Conservation (phyloP, 2,888 invertebrate species). For the Nymphalis c-album region DNA sequence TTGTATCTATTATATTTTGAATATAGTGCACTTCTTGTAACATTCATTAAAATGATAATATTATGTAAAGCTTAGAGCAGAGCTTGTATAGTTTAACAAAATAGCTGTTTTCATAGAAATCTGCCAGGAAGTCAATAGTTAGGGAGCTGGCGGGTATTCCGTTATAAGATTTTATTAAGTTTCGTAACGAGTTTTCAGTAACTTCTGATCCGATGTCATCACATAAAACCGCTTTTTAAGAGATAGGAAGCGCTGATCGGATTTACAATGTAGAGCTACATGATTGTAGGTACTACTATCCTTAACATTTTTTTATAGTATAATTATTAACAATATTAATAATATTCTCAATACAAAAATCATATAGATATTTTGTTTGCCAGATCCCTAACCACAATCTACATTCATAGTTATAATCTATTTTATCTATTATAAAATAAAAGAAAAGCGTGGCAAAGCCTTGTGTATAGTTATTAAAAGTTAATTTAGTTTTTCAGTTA, state of each 20-base stretch:
- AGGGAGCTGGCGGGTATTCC: too few relatives aligned
- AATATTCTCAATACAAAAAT: neutral
- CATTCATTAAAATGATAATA: neutral
- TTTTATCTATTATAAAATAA: neutral
- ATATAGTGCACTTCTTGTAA: neutral
- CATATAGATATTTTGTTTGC: too few relatives aligned
- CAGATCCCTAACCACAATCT: too few relatives aligned
- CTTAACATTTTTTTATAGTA: too few relatives aligned
- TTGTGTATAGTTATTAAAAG: neutral
- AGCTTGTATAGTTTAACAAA: neutral
- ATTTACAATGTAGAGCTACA: too few relatives aligned
- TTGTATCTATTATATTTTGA: neutral
- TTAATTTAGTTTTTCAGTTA: conserved; percentile 2
- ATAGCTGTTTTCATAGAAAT: too few relatives aligned
- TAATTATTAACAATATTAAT: neutral
- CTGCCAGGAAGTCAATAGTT: too few relatives aligned
- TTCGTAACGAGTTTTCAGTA: too few relatives aligned
- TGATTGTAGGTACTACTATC: too few relatives aligned
- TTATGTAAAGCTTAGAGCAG: conserved; percentile 15
- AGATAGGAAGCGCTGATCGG: neutral
- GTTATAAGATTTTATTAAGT: too few relatives aligned
- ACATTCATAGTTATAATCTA: neutral
- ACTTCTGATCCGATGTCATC: too few relatives aligned
- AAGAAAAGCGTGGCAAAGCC: conserved; percentile 20
- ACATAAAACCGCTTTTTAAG: too few relatives aligned